These are phyloP conservation scores for Brachionus asplanchnoidis DNA, from an alignment of 1,140 invertebrate species.

Conservation along the genomic window DNA sequence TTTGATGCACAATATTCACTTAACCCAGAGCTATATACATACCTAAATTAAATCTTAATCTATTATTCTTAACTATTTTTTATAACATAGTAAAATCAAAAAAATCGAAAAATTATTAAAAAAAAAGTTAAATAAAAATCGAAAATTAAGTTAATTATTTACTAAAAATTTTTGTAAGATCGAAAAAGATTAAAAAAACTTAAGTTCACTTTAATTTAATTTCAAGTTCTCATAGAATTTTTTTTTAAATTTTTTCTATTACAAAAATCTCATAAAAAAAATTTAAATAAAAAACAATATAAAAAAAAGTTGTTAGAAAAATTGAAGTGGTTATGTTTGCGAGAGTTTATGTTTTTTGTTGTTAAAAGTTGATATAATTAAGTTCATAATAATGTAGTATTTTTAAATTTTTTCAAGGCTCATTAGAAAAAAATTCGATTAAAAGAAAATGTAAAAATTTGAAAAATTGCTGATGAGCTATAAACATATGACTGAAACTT, in stretches of 20 bases:
- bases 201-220: too few relatives aligned
- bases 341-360: background rate
- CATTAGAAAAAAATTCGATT: background rate
- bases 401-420: background rate
- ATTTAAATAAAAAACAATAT: background rate
- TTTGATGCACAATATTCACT: too few relatives aligned
- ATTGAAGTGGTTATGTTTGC: background rate
- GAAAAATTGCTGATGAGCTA: background rate
- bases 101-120: too few relatives aligned
- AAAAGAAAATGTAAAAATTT: background rate
- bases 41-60: too few relatives aligned
- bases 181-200: too few relatives aligned
- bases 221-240: too few relatives aligned
- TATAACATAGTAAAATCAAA: too few relatives aligned
- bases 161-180: too few relatives aligned
- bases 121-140: too few relatives aligned
- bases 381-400: background rate
- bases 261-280: background rate
- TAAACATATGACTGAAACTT: background rate
- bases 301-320: background rate
- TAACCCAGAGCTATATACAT: too few relatives aligned
- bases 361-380: background rate
- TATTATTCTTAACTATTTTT: too few relatives aligned
- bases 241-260: background rate
- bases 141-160: too few relatives aligned